Base-by-base conservation (phyloP, 2,113 vertebrate species). In the Chaetorhynchus papuensis region DNA sequence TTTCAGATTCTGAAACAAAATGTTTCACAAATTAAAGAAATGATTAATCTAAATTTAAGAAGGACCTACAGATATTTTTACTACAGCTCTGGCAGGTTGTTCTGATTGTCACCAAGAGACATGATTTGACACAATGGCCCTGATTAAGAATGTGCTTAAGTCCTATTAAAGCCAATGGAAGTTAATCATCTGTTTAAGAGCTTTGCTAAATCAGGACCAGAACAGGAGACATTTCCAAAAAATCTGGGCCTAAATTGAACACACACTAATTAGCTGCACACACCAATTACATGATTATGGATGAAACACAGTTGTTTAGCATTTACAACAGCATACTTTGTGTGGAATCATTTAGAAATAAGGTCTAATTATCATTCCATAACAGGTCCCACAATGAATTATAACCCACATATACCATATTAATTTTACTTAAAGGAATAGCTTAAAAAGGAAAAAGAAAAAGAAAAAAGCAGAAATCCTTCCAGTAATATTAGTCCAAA, bases 141-240 rank as follows among this genome's bases (percentile, higher is more conserved):
- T 81, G 93, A 96, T 94, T 96, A 96, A 95, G 90, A 88, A 90
- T 92, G 90, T 96, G 88, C 91, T 96, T 96, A 97, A 96, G 93
- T 95, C 94, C 88, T 95, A 92, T 92, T 96, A 97, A 96, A 96
- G 96, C 90, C 96, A 95, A 90, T 93, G 92, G 94, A 94, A 94
- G 92, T 95, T 96, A 97, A 96, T 96, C 88, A 96, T 91, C 92
- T 94, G 94, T 96, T 96, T 96, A 95, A 96, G 93, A 90, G 96
- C 96, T 96, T 97, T 97, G 85, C 93, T 97, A 97, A 97, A 96
- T 97, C 92, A 96, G 96, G 95, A 97, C 87, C 94, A 95, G 90
- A 95, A 96, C 41, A 90, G 90, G 90, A 96, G 94, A 93, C 71
- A 94, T 96, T 96, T 95, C 96, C 94, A 96, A 97, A 97, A 97